Percentiles rank a stretch among this genome's conserved stretches.
These are phyloP conservation scores for Brachionus rotundiformis DNA, from an alignment of 1,140 invertebrate genomes.

Conservation along the genomic window DNA sequence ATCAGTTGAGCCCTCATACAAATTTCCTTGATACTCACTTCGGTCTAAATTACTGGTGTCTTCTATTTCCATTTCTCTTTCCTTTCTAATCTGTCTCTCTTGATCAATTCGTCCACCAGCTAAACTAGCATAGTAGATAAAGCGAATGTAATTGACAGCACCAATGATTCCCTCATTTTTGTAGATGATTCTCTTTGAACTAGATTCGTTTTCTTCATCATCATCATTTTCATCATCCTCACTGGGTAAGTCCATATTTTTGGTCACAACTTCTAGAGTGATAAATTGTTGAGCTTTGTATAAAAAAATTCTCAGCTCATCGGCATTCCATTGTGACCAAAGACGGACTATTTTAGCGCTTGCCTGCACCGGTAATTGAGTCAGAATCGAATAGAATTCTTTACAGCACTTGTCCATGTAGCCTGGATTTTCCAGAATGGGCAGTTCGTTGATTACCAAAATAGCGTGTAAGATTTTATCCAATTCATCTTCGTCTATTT, in stretches of 20 bases:
- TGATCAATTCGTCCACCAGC: conserved; percentile 70
- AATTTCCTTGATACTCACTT: neutral
- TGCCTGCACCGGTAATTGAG: conserved; percentile 73
- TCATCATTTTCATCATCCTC: conserved; percentile 75
- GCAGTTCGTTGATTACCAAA: conserved; percentile 83
- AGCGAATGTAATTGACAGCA: conserved; percentile 68
- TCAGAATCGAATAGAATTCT: conserved; percentile 76
- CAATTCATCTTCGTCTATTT: conserved; percentile 64
- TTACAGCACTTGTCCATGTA: conserved; percentile 80
- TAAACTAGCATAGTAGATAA: conserved; percentile 85
- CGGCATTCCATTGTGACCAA: conserved; percentile 75
- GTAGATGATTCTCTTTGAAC: conserved; percentile 69
- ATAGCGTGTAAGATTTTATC: conserved; percentile 73
- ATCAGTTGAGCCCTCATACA: neutral
- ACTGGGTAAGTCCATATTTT: conserved; percentile 53
- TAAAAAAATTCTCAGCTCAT: conserved; percentile 73
- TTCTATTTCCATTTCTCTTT: conserved; percentile 28
- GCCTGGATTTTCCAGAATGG: conserved; percentile 75
- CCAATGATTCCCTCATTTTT: conserved; percentile 73
- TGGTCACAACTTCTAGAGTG: conserved; percentile 74
- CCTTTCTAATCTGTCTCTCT: conserved; percentile 27
- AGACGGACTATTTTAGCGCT: conserved; percentile 77
- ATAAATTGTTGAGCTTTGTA: conserved; percentile 83
- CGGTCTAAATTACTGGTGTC: neutral
- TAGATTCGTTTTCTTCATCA: conserved; percentile 80